Evolutionary conservation across 2,797 vertebrate genomes (phyloP).

Genomic region (Pagetopsis macropterus): DNA sequence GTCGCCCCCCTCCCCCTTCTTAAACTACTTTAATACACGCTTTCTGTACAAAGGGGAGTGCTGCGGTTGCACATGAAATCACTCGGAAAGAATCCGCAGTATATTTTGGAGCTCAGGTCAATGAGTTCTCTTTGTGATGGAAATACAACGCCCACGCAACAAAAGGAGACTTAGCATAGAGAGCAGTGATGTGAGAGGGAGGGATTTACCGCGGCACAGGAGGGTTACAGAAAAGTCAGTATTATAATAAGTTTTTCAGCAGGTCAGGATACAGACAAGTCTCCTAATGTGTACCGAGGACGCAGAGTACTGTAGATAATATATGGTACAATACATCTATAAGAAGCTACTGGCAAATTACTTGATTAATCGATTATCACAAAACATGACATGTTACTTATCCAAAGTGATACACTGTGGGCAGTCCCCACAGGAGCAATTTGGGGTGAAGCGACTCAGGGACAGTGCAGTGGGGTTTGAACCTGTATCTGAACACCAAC

Average conservation of each 20-base stretch:
- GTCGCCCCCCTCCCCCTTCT: slow-evolving; percentile 4
- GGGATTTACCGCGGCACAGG: background rate
- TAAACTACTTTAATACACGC: no score
- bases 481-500: no score
- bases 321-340: no score
- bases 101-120: background rate
- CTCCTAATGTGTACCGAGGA: background rate
- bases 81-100: slow-evolving; percentile 9
- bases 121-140: slow-evolving; percentile 9
- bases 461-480: no score
- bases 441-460: no score
- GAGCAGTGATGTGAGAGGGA: background rate
- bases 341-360: no score
- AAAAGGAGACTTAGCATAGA: background rate
- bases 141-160: background rate
- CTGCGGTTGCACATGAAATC: slow-evolving; percentile 11
- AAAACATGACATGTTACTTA: no score
- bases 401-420: no score
- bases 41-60: background rate
- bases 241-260: background rate
- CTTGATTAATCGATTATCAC: no score
- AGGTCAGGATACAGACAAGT: background rate
- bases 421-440: no score
- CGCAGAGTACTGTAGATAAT: background rate
- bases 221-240: background rate